Conservation (phyloP, 2,113 vertebrate species). For the Kryptolebias marmoratus region DNA sequence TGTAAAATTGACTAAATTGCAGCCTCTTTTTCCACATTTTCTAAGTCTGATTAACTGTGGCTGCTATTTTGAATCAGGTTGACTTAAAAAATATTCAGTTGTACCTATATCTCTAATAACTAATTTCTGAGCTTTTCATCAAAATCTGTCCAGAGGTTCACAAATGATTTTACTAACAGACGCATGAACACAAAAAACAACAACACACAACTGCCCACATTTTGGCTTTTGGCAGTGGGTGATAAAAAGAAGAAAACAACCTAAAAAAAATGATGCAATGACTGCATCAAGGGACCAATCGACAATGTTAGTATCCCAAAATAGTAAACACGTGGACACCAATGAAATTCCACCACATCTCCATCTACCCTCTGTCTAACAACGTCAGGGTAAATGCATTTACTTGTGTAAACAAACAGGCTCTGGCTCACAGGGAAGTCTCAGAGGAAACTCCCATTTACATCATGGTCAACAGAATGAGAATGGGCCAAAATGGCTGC, state of each 20-base stretch:
- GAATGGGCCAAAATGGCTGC: slow-evolving; percentile 39
- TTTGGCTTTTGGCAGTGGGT: no score
- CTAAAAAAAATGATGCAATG: slow-evolving; percentile 11
- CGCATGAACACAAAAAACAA: no score
- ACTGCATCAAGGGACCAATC: neutral
- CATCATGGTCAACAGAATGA: slow-evolving; percentile 49
- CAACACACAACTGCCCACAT: no score
- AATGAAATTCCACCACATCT: slow-evolving; percentile 20
- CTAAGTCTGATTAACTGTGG: no score
- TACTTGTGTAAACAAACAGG: slow-evolving; percentile 37
- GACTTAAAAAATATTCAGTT: no score
- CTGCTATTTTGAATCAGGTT: no score
- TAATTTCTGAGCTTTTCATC: no score
- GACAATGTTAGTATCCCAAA: slow-evolving; percentile 8
- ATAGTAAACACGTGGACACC: slow-evolving; percentile 30
- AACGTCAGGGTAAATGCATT: slow-evolving; percentile 30
- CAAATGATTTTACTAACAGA: no score
- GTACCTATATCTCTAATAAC: no score
- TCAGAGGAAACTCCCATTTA: slow-evolving; percentile 28
- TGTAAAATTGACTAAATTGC: no score
- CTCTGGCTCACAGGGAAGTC: slow-evolving; percentile 21
- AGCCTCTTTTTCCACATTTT: no score
- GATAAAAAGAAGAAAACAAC: neutral
- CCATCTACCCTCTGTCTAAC: slow-evolving; percentile 19
- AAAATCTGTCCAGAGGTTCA: no score